Percentiles rank a stretch among this genome's conserved stretches.
Evolutionary conservation across 2,797 vertebrate species (phyloP).

Genomic region (Phataginus tricuspis): DNA sequence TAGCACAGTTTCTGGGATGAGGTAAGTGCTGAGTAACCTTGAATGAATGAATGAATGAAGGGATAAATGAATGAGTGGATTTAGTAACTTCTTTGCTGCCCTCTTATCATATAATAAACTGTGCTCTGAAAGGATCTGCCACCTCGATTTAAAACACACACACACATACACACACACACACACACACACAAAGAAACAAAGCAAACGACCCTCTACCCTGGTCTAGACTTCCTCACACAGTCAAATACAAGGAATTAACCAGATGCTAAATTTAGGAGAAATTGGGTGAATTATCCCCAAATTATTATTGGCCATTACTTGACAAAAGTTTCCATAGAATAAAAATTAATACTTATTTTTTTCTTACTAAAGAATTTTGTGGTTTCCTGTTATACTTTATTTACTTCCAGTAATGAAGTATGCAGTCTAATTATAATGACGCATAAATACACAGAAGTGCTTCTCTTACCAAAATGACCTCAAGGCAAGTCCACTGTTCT

Average conservation of each 20-base stretch:
- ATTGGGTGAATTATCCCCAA: neutral
- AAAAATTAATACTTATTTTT: constrained; percentile 31
- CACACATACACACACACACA: neutral
- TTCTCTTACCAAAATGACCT: constrained; percentile 22
- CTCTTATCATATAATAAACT: neutral
- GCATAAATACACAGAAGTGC: neutral
- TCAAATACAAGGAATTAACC: constrained; percentile 13
- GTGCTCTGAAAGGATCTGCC: neutral
- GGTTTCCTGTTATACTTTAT: constrained; percentile 52
- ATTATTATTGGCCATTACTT: neutral
- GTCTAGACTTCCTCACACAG: neutral
- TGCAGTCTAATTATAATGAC: constrained; percentile 57
- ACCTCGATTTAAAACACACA: neutral
- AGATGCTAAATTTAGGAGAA: constrained; percentile 24
- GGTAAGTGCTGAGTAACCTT: neutral
- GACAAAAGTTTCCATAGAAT: neutral
- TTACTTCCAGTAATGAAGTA: constrained; percentile 16
- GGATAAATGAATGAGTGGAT: neutral
- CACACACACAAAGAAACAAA: neutral
- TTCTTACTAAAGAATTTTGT: constrained; percentile 24
- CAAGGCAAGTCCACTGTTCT: neutral
- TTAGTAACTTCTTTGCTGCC: neutral
- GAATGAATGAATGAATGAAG: neutral
- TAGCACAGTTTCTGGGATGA: neutral
- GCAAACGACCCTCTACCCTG: neutral